Percentiles rank a stretch among this genome's conserved stretches.
phyloP scores from a whole-genome alignment of 2,888 invertebrate species.

The Scaptomyza parva region DNA sequence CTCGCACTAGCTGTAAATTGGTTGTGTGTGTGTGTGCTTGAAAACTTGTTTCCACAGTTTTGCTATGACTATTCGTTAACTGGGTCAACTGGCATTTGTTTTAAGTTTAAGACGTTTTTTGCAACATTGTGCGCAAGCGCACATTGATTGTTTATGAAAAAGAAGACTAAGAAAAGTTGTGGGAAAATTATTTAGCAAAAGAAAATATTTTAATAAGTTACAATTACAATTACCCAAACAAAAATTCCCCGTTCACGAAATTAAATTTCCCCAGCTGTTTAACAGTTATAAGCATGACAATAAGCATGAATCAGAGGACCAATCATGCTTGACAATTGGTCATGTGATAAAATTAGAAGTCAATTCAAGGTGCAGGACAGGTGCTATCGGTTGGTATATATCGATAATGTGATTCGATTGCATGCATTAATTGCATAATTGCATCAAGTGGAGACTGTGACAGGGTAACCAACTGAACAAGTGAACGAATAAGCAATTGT shows the following conservation, averaged over 20 bases:
- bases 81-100: slow-evolving; percentile 65
- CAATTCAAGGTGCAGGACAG: slow-evolving; percentile 8
- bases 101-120: slow-evolving; percentile 22
- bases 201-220: not conserved
- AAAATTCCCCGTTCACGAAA: not conserved
- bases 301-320: slow-evolving; percentile 6
- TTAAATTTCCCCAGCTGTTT: not conserved
- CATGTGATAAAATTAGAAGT: not conserved
- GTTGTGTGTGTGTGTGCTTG: slow-evolving; percentile 20
- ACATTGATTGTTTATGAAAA: slow-evolving; percentile 28
- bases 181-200: not conserved
- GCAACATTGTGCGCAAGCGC: slow-evolving; percentile 47
- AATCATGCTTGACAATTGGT: slow-evolving; percentile 3
- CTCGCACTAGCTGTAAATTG: slow-evolving; percentile 2
- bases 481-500: slow-evolving; percentile 21
- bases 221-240: not conserved
- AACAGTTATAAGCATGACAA: not conserved
- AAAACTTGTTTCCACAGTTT: slow-evolving; percentile 70
- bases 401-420: slow-evolving; percentile 1
- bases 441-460: slow-evolving; percentile 20
- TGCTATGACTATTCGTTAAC: slow-evolving; percentile 68
- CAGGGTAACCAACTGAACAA: too few species aligned
- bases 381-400: not conserved
- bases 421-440: slow-evolving; percentile 10
- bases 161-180: slow-evolving; percentile 7